phyloP scores from a whole-genome alignment of 1,140 invertebrate species.

The Elysia chlorotica region DNA sequence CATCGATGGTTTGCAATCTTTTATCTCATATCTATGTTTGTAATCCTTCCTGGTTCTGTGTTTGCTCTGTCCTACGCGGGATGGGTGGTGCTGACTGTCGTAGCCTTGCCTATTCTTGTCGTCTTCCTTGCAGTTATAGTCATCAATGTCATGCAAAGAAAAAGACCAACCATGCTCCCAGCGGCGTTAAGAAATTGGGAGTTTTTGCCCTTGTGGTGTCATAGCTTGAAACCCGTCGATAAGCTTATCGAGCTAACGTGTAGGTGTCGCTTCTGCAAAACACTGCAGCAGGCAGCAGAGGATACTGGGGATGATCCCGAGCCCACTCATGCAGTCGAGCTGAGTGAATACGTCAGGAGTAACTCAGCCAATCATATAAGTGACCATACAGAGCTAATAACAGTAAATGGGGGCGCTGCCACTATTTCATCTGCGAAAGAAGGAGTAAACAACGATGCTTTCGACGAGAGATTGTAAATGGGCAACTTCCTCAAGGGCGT shows the following conservation, averaged over 20 bases:
- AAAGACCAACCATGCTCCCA: slow-evolving; percentile 62
- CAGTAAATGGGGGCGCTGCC: too few relatives aligned
- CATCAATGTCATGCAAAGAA: slow-evolving; percentile 63
- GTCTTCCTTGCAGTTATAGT: slow-evolving; percentile 55
- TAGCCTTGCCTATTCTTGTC: slow-evolving; percentile 49
- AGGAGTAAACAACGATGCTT: too few relatives aligned
- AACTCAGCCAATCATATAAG: too few relatives aligned
- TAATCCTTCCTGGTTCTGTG: slow-evolving; percentile 65
- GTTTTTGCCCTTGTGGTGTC: slow-evolving; percentile 60
- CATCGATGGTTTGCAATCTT: slow-evolving; percentile 69
- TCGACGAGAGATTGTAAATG: too few relatives aligned
- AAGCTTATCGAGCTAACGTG: not conserved
- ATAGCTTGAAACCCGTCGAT: not conserved
- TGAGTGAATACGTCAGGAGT: too few relatives aligned
- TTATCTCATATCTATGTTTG: slow-evolving; percentile 67
- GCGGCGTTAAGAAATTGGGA: slow-evolving; percentile 63
- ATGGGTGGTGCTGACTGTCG: slow-evolving; percentile 37
- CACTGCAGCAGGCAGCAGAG: not conserved
- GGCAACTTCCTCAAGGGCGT: too few relatives aligned
- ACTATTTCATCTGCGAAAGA: too few relatives aligned
- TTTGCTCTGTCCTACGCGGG: slow-evolving; percentile 62
- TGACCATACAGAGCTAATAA: too few relatives aligned
- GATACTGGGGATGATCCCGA: too few relatives aligned
- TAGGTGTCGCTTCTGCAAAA: not conserved
- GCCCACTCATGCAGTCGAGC: too few relatives aligned